Evolutionary conservation across 2,888 invertebrate species (phyloP), one percentile per base, ranked within the genome.

Genomic region (Phymatocera aterrima): DNA sequence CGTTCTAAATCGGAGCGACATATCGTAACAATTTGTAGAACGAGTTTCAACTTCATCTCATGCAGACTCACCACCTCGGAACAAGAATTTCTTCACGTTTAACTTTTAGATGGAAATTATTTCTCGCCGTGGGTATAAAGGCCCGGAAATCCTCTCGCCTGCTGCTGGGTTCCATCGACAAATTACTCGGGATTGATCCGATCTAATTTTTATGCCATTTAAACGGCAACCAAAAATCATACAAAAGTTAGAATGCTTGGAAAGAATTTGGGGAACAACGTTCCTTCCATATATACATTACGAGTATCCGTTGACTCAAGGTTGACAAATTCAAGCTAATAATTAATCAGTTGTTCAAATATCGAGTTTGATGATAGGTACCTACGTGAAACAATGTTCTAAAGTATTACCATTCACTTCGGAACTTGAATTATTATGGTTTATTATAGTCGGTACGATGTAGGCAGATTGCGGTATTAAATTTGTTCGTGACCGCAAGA

Each of bases 401-500:
- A n/a, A n/a, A n/a, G n/a, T n/a, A n/a, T n/a, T n/a, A n/a, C n/a
- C n/a, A n/a, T n/a, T n/a, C n/a, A n/a, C n/a, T n/a, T n/a, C n/a
- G n/a, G n/a, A n/a, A n/a, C n/a, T n/a, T n/a, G n/a, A n/a, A n/a
- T n/a, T n/a, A n/a, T n/a, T n/a, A n/a, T n/a, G n/a, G n/a, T n/a
- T n/a, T n/a, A n/a, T n/a, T n/a, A n/a, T n/a, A n/a, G n/a, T n/a
- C n/a, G n/a, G n/a, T n/a, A n/a, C n/a, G n/a, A n/a, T n/a, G n/a
- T n/a, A n/a, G n/a, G 24, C 43, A 46, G 65, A 18, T 40, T 15
- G 24, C 5, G 65, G 15, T 68, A 68, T 68, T 43, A 15, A 46
- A 68, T 68, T 46, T 68, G 28, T n/a, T 34, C n/a, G 61, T 37
- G 31, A 3, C n/a, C 61, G 10, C 8, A 43, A 46, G 68, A 72